These are phyloP conservation scores for Manis javanica DNA, from an alignment of 2,797 vertebrate genomes.

Conservation along the genomic window DNA sequence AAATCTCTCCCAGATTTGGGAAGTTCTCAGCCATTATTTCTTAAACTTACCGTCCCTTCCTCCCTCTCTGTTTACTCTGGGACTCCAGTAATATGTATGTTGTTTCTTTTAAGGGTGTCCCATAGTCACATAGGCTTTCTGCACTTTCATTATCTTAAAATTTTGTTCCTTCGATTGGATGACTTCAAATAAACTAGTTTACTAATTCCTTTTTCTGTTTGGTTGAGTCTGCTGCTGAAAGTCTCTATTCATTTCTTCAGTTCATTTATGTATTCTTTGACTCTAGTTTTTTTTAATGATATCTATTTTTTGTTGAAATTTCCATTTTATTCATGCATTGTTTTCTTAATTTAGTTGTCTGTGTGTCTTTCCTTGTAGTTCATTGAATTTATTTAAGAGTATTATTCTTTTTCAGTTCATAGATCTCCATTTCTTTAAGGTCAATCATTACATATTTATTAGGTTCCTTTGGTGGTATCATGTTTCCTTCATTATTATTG, in stretches of 20 bases:
- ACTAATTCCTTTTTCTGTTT: neutral
- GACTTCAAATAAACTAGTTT: neutral
- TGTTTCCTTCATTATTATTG: neutral
- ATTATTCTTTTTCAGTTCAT: neutral
- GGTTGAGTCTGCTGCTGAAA: neutral
- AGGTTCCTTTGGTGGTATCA: neutral
- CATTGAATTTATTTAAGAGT: neutral
- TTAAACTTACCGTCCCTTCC: neutral
- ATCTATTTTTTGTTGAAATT: neutral
- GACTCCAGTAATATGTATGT: neutral
- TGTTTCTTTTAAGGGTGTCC: neutral
- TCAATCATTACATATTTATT: neutral
- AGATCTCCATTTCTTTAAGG: neutral
- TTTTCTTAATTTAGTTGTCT: neutral
- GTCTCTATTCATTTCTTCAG: neutral
- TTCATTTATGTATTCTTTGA: neutral
- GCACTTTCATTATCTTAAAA: neutral
- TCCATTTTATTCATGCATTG: neutral
- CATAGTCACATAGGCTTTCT: neutral
- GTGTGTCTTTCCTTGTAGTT: neutral
- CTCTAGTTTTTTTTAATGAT: neutral
- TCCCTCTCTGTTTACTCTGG: neutral
- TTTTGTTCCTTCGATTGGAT: neutral
- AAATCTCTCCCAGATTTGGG: neutral
- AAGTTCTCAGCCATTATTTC: neutral